Percentiles rank a stretch among this genome's conserved stretches.
phyloP scores from a whole-genome alignment of 2,113 vertebrate species.

The Salvelinus alpinus region DNA sequence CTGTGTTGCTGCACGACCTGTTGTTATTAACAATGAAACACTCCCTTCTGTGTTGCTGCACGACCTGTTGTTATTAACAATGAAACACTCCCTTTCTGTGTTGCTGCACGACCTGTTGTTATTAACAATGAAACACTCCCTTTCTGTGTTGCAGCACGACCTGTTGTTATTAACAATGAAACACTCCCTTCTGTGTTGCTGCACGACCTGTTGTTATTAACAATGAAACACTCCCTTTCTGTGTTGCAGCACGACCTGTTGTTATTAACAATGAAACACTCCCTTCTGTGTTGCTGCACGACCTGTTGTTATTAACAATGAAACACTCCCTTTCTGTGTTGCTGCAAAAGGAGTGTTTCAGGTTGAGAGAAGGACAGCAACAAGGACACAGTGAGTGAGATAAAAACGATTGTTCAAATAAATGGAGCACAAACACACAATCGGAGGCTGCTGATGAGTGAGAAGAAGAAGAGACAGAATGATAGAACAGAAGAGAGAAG shows the following conservation, averaged over 20 bases:
- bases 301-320: conserved; percentile 16
- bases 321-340: conserved; percentile 5
- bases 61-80: too few species aligned
- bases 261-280: neutral
- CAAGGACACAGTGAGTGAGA: conserved; percentile 49
- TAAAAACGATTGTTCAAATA: conserved; percentile 2
- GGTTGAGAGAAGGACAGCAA: conserved; percentile 51
- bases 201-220: conserved; percentile 30
- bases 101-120: conserved; percentile 16
- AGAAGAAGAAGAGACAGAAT: too few species aligned
- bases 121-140: conserved; percentile 1
- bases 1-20: conserved; percentile 8
- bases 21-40: neutral
- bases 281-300: conserved; percentile 20
- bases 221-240: too few species aligned
- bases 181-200: too few species aligned
- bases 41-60: too few species aligned
- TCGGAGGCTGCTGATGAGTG: too few species aligned
- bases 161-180: neutral
- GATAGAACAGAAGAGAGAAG: too few species aligned
- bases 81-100: too few species aligned
- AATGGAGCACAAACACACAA: conserved; percentile 1
- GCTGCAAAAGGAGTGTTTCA: conserved; percentile 6
- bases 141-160: conserved; percentile 5
- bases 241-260: conserved; percentile 35